Base-by-base conservation (phyloP, 2,113 vertebrate species). In the Lamprologus callipterus region DNA sequence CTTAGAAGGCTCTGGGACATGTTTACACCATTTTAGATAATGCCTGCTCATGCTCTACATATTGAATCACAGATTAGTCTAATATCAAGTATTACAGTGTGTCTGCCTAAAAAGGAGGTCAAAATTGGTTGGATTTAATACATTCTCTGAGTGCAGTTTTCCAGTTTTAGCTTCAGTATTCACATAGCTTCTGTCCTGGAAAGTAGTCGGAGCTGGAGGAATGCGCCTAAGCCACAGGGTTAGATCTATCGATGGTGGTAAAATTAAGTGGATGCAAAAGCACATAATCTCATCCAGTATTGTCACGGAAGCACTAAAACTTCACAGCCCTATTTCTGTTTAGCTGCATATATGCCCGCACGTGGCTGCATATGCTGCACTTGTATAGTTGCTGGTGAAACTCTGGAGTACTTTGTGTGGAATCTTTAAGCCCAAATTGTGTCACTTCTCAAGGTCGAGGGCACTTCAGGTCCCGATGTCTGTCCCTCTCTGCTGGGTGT, bases 11-110 rank as follows among this genome's bases (percentile, higher is more conserved):
- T 95, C 94, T 95, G 92, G 93, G 95, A 95, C 92, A 94, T 96
- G 95, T 96, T 96, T 96, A 95, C 95, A 96, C 93, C 91, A 88
- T 94, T 94, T 95, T 94, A 92, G 89, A 96, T 95, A 95, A 94
- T 94, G 93, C 91, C 87, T 26, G 54, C 85, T 60, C 93, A 96
- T 95, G 96, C 95, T 94, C 95, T 94, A 94, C 96, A 96, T 92
- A 93, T 93, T 91, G 91, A 95, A 95, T 95, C 91, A 75, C 93
- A 95, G 94, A 96, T 96, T 96, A 96, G 93, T 92, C 87, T 93
- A 91, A 94, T 95, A 95, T 94, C 75, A 89, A 94, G 91, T 88
- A 88, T 89, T 89, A 88, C 80, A 92, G 85, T 89, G 49, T 87
- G 91, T 92, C 92, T 90, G 91, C 89, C 83, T 83, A 85, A 92